phyloP scores from a whole-genome alignment of 2,888 invertebrate species.

The Meta bourneti region DNA sequence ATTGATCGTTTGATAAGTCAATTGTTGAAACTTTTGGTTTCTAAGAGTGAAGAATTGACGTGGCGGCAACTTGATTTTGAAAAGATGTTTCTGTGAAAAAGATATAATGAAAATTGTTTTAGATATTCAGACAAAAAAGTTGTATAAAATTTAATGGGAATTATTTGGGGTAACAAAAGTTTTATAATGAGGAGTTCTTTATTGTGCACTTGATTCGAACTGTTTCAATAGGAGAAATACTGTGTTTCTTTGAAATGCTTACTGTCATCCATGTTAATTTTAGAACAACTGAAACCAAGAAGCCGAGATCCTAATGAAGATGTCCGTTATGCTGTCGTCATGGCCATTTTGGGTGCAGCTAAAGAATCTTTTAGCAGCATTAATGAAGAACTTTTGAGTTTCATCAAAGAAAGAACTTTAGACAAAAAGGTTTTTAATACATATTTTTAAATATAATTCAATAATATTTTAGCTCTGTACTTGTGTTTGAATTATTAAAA shows the following conservation, averaged over 20 bases:
- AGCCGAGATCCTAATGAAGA: slow-evolving; percentile 96
- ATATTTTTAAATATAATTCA: neutral
- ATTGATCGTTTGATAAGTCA: no score
- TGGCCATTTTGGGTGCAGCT: slow-evolving; percentile 96
- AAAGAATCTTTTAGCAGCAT: slow-evolving; percentile 94
- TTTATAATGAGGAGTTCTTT: neutral
- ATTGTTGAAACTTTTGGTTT: neutral
- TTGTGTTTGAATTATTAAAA: neutral
- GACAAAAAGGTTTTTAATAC: slow-evolving; percentile 88
- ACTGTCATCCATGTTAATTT: slow-evolving; percentile 3
- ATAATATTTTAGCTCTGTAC: neutral
- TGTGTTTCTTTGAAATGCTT: neutral
- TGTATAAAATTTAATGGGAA: neutral
- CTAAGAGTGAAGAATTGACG: neutral
- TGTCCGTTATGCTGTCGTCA: slow-evolving; percentile 92
- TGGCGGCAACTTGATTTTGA: neutral
- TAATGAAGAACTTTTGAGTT: slow-evolving; percentile 93
- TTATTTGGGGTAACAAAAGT: no score
- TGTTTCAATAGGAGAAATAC: neutral
- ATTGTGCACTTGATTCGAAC: neutral
- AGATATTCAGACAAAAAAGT: neutral
- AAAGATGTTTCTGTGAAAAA: neutral
- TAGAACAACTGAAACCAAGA: slow-evolving; percentile 86
- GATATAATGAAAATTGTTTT: neutral
- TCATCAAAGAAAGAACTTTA: slow-evolving; percentile 94